These are phyloP conservation scores for Tapera naevia DNA, from an alignment of 2,797 vertebrate genomes.

Conservation along the genomic window DNA sequence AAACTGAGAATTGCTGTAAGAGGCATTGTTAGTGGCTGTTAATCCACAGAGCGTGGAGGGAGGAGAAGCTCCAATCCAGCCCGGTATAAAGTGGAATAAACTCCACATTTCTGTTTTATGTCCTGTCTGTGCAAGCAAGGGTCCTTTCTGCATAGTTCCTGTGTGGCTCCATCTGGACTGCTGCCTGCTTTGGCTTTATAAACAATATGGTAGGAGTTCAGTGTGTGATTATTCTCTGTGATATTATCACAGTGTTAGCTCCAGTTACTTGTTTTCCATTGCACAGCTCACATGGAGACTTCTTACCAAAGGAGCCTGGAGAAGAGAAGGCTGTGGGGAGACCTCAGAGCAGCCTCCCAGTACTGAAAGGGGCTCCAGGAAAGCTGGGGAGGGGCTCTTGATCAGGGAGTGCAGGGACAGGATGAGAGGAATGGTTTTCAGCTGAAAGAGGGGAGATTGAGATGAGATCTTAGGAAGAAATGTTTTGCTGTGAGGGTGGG, in stretches of 20 bases:
- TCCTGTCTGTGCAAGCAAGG: neutral
- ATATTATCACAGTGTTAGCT: neutral
- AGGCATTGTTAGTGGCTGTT: neutral
- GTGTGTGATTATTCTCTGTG: neutral
- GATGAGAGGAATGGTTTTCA: too few species aligned
- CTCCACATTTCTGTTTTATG: neutral
- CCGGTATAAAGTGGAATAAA: neutral
- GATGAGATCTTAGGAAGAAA: too few species aligned
- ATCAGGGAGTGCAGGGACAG: too few species aligned
- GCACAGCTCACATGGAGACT: neutral
- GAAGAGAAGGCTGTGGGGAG: too few species aligned
- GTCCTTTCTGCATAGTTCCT: neutral
- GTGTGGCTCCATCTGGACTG: neutral
- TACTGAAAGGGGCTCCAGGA: too few species aligned
- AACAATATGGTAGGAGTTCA: neutral
- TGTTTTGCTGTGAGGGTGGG: too few species aligned
- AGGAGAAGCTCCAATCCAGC: neutral
- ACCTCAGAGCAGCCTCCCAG: too few species aligned
- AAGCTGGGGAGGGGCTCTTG: too few species aligned
- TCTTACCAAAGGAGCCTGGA: neutral
- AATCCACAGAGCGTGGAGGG: neutral
- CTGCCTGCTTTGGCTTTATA: conserved; percentile 12
- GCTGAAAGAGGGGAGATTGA: too few species aligned
- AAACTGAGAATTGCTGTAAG: neutral
- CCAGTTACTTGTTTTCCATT: neutral